Base-by-base conservation (phyloP, 2,888 invertebrate species). In the Branchipolynoe longqiensis region DNA sequence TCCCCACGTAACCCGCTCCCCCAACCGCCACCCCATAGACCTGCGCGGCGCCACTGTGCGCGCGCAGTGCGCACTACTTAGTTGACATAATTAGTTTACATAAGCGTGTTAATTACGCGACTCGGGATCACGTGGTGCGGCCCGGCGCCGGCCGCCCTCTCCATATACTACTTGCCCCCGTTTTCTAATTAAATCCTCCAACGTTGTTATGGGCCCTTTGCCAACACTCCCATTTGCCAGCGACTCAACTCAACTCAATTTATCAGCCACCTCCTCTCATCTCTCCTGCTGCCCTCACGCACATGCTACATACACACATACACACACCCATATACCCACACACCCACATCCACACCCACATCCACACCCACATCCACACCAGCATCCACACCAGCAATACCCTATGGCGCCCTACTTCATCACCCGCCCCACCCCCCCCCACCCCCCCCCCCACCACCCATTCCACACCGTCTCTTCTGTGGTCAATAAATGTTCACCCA, bases 51-150 rank as follows among this genome's bases (percentile, higher is more conserved):
- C 48, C 62, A 14, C 25, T 62, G 25, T 2, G n/a, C n/a, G n/a
- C n/a, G n/a, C n/a, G n/a, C n/a, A n/a, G n/a, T 48, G 48, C 48
- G 48, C 36, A 4, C 25, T 69, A 69, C 33, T 69, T 69, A 69
- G 69, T 69, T 69, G 12, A 69, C 69, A 69, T 78, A 78, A 78
- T 78, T 78, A 78, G 78, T 78, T 78, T 40, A 48, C 78, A 48
- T 78, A 78, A 78, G 28, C 78, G 78, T 78, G 78, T 78, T 78
- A 78, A 78, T 78, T 78, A 54, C 69, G 4, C 14, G 8, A 2
- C 3, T 36, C 1, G 14, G 69, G 69, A 36, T 69, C 69, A 69
- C 22, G 36, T 3, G n/a, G n/a, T 0, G 69, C 36, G 14, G 69
- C 69, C 69, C 38, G 69, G 36, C 69, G 69, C 69, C 12, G 36